Base-by-base conservation (phyloP, 2,797 vertebrate species). In the Rhodeus uyekii region DNA sequence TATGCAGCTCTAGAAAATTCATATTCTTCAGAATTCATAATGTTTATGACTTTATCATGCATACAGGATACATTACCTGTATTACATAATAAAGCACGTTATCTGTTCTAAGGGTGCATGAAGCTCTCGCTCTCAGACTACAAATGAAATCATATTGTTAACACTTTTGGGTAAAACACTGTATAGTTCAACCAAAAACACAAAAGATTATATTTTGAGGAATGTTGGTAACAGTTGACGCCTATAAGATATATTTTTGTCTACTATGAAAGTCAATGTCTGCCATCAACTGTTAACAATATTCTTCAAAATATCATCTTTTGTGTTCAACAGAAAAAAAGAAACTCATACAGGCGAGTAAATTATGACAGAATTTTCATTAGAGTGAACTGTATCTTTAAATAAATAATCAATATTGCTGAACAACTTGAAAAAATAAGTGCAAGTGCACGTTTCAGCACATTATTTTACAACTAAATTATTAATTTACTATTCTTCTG, bases 1-100 rank as follows among this genome's bases (percentile, higher is more conserved):
- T 9, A 36, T 65, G 16, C 34, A 50, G 29, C 38, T 38, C 29
- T 38, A 38, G 2, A 80, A 14, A 61, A 71, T 36, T 24, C 29
- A 64, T 44, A 29, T 58, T 61, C 4, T 7, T 71, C 13, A 60
- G 9, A 46, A 24, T 6, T 27, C 10, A 16, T 12, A 3, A 60
- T 29, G 24, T 63, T 72, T 48, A 64, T 63, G 16, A 64, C 16
- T 38, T 44, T 44, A n/a, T 63, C 8, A 22, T 58, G 5, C 22
- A 42, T 78, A 27, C 13, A 29, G 24, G 27, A 5, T 29, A 55
- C 44, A 63, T 55, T 67, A 39, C 50, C 12, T 68, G 60, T n/a
- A 44, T 76, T 55, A 50, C 77, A 75, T 32, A 61, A 50, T 8
- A 60, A 27, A 58, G 32, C 10, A n/a, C n/a, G 65, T 84, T 64